Evolutionary conservation across 2,888 invertebrate genomes (phyloP).

Genomic region (Fragum whitleyi): DNA sequence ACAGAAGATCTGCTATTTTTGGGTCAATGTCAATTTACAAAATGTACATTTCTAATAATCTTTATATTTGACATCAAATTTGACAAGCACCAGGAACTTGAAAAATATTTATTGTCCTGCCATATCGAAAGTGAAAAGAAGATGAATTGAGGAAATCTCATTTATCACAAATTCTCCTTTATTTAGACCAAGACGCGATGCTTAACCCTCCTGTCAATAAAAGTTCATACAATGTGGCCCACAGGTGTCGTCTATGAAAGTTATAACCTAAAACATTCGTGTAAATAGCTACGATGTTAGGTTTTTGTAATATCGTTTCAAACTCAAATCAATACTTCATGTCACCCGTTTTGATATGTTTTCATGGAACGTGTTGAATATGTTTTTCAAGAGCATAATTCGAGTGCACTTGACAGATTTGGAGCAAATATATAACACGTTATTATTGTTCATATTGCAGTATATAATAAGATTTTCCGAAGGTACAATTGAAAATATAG

Average conservation of each 20-base stretch:
- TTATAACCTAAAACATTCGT: conserved; percentile 62
- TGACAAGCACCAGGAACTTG: not conserved
- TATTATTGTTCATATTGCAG: conserved; percentile 11
- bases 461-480: conserved; percentile 14
- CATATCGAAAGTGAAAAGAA: conserved; percentile 21
- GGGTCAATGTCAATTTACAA: not conserved
- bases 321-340: conserved; percentile 43
- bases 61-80: not conserved
- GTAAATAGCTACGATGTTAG: conserved; percentile 62
- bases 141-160: conserved; percentile 3
- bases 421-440: conserved; percentile 29
- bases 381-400: conserved; percentile 31
- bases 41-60: not conserved
- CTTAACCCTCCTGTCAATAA: conserved; percentile 56
- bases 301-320: conserved; percentile 55
- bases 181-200: conserved; percentile 15
- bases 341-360: conserved; percentile 58
- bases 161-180: not conserved
- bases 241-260: conserved; percentile 61
- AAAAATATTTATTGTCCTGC: not conserved
- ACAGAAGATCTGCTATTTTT: too few relatives aligned
- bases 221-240: conserved; percentile 47
- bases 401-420: conserved; percentile 26
- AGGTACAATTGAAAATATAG: not conserved
- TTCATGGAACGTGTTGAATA: conserved; percentile 54